Percentiles rank a stretch among this genome's conserved stretches.
phyloP scores from a whole-genome alignment of 2,888 invertebrate species.

The Oxycera nigricornis region DNA sequence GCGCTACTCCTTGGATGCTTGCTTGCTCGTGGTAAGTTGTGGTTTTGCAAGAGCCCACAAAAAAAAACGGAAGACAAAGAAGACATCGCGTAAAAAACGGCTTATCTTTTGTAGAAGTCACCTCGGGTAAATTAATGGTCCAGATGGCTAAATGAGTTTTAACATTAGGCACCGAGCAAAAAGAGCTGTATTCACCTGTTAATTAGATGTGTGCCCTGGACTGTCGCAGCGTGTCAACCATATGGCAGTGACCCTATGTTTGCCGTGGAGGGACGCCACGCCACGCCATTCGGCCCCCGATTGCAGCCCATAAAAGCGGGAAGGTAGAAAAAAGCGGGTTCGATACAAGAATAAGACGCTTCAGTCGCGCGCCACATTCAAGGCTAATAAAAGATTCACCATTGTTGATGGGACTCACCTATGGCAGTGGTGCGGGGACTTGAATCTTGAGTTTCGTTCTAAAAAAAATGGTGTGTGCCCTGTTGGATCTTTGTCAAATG shows the following conservation, averaged over 20 bases:
- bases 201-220: slow-evolving; percentile 26
- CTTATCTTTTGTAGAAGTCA: background rate
- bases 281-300: background rate
- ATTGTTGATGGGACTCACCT: background rate
- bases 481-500: too few relatives aligned
- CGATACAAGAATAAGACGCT: slow-evolving; percentile 1
- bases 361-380: slow-evolving; percentile 14
- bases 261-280: background rate
- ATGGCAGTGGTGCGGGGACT: background rate
- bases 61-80: background rate
- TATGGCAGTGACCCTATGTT: slow-evolving; percentile 31
- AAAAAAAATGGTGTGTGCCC: too few relatives aligned
- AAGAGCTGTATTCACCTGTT: slow-evolving; percentile 31
- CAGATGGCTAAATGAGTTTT: slow-evolving; percentile 21
- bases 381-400: background rate
- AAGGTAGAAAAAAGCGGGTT: too few relatives aligned
- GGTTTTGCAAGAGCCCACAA: background rate
- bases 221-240: slow-evolving; percentile 36
- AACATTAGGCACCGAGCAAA: background rate
- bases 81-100: background rate
- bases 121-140: slow-evolving; percentile 15
- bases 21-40: background rate
- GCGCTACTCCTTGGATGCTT: slow-evolving; percentile 4
- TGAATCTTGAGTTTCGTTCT: background rate
- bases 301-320: background rate